phyloP scores from a whole-genome alignment of 23 tunicate genomes.

The Trididemnum clinides region DNA sequence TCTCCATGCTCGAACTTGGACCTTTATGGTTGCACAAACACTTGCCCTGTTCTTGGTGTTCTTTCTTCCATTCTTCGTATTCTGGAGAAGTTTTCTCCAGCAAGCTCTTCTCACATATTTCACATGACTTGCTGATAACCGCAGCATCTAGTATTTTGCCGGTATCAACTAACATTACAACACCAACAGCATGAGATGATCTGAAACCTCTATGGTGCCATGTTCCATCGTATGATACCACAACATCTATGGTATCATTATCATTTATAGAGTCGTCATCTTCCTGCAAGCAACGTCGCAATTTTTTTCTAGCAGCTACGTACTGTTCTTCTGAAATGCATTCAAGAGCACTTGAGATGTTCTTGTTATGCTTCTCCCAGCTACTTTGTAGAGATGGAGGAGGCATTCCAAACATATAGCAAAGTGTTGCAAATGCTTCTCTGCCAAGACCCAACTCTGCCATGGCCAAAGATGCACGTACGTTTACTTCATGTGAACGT shows the following conservation, averaged over 20 bases:
- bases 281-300: background rate
- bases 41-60: background rate
- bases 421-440: slow-evolving; percentile 16
- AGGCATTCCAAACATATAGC: slow-evolving; percentile 9
- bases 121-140: background rate
- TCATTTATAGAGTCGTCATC: background rate
- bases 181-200: too few relatives aligned
- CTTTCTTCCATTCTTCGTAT: background rate
- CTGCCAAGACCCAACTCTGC: background rate
- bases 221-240: slow-evolving; percentile 29
- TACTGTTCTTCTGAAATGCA: background rate
- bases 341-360: background rate
- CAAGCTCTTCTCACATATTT: background rate
- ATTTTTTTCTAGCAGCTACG: background rate
- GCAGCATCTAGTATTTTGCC: slow-evolving; percentile 15
- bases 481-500: too few relatives aligned
- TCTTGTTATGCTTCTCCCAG: slow-evolving; percentile 4
- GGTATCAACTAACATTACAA: slow-evolving; percentile 7
- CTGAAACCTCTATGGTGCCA: too few relatives aligned
- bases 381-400: background rate
- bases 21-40: slow-evolving; percentile 4
- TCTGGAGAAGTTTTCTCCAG: background rate
- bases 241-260: background rate
- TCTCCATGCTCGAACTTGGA: slow-evolving; percentile 27
- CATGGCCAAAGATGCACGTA: too few relatives aligned